Evolutionary conservation across 2,797 vertebrate genomes (phyloP).

Genomic region (Tiaroga cobitis): DNA sequence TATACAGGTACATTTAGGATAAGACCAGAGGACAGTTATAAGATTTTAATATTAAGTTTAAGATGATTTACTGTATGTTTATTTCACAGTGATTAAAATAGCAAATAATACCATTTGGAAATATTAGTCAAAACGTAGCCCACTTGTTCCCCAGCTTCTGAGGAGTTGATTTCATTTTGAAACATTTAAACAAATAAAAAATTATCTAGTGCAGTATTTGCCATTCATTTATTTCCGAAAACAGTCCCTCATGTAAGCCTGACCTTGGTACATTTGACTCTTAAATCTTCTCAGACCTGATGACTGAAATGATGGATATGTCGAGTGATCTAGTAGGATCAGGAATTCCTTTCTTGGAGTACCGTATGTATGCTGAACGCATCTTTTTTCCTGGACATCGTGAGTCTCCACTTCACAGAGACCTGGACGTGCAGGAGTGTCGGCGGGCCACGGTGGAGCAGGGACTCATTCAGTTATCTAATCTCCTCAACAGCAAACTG

Average conservation of each 20-base stretch:
- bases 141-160: not conserved
- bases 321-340: constrained; percentile 96
- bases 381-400: constrained; percentile 97
- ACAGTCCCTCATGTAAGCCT: not conserved
- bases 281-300: constrained; percentile 82
- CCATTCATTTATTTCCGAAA: not conserved
- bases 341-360: constrained; percentile 96
- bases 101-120: not conserved
- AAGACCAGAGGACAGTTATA: not conserved
- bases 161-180: not conserved
- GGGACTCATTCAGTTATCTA: constrained; percentile 94
- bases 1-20: not conserved
- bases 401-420: constrained; percentile 90
- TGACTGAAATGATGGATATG: constrained; percentile 99
- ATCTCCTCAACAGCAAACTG: constrained; percentile 98
- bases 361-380: constrained; percentile 92
- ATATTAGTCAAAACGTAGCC: not conserved
- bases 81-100: not conserved
- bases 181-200: not conserved
- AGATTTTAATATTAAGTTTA: not conserved
- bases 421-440: constrained; percentile 92
- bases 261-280: constrained; percentile 1
- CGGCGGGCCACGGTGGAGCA: constrained; percentile 95
- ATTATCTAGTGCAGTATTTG: not conserved
- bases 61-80: not conserved